A percentile compares a stretch with the other conserved stretches of the same genome.
Evolutionary conservation across 2,797 vertebrate genomes (phyloP).

Genomic region (Phalloptychus januarius): DNA sequence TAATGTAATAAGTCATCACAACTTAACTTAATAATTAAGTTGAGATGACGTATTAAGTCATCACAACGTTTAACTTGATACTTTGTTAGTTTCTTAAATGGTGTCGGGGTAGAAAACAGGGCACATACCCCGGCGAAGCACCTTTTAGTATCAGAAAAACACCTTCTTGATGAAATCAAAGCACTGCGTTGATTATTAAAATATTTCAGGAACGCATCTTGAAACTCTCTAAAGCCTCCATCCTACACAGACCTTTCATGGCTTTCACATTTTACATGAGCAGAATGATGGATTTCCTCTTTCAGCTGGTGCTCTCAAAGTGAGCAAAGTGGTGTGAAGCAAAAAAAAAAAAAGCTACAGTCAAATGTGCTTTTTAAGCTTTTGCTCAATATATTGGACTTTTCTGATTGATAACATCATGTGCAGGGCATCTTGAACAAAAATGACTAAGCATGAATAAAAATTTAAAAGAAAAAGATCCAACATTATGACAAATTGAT

Average conservation of each 20-base stretch:
- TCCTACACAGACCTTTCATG: background rate
- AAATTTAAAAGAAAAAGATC: background rate
- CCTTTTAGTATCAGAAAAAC: background rate
- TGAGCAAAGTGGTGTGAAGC: background rate
- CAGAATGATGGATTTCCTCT: background rate
- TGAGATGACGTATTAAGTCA: background rate
- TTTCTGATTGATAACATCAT: background rate
- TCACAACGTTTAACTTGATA: background rate
- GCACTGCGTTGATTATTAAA: background rate
- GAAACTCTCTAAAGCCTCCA: background rate
- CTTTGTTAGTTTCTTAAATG: background rate
- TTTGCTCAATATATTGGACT: background rate
- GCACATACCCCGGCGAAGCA: background rate
- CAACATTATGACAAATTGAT: background rate
- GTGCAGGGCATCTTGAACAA: background rate
- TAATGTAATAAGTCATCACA: background rate
- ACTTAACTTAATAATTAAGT: background rate
- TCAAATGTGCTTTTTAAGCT: background rate
- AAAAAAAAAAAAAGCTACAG: constrained; percentile 7
- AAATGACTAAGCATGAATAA: background rate
- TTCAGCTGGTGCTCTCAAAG: constrained; percentile 7
- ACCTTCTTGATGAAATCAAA: background rate
- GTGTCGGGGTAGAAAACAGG: background rate
- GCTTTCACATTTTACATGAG: background rate
- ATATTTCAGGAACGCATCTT: background rate